Evolutionary conservation across 2,113 vertebrate genomes (phyloP), one percentile per base, ranked within the genome.

Genomic region (Pantherophis guttatus): DNA sequence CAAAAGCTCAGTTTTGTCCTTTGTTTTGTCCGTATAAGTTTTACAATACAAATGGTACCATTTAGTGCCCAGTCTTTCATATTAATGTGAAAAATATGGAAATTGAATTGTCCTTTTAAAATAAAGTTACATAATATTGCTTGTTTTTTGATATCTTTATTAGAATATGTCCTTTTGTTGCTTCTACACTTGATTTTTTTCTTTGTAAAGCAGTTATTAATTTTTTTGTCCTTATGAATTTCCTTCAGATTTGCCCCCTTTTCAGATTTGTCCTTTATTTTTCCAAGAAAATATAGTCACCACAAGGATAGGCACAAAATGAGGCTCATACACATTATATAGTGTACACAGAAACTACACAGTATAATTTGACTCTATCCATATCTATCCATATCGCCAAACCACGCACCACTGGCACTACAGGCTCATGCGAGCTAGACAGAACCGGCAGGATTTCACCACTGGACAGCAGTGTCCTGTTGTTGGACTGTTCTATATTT

Each of bases 391-490:
- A 44, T 44, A 44, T 7, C 48, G 6, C 48, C 48, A 7, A 50
- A 50, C 48, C 48, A 50, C 48, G 4, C 6, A 7, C 5, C 6
- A 50, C 48, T 7, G 48, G 5, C 6, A 7, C 48, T 50, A 50
- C 48, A 5, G 6, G 48, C 48, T 50, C 5, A 0, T 4, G 6
- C 5, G 48, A 50, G 48, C 48, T 1, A 4, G 48, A 50, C 48
- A 50, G 48, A 50, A 50, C 48, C 48, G 48, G 48, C 48, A 50
- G 6, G 48, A 50, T 50, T 50, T 50, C 48, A 50, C 48, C 48
- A 50, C 48, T 50, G 58, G 93, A 92, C 86, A 87, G 93, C 93
- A 95, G 11, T 11, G 10, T 59, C 33, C 29, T 81, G 91, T 93
- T 90, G 62, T 55, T 94, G n/a, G 50, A 50, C 7, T 81, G 26